These are phyloP conservation scores for Cheilosia impressa DNA, from an alignment of 2,888 invertebrate genomes.

Conservation along the genomic window DNA sequence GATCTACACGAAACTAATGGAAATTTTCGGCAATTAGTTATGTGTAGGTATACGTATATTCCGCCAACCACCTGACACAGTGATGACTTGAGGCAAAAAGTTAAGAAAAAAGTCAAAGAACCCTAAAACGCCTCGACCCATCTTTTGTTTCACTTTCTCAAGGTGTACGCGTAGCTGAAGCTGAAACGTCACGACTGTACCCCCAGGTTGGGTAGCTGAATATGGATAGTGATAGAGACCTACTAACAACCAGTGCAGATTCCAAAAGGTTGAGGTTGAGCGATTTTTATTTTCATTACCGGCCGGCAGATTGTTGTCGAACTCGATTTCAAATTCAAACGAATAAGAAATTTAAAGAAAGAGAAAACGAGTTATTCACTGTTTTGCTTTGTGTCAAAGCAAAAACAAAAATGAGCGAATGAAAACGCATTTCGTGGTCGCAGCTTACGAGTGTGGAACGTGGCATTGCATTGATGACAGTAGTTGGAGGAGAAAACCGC, in stretches of 20 bases:
- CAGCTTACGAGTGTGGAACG: slow-evolving; percentile 32
- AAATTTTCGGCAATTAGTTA: not conserved
- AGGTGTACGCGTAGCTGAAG: not conserved
- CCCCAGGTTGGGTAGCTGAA: no score
- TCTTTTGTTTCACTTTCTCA: slow-evolving; percentile 20
- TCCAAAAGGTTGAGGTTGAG: not conserved
- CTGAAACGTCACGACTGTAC: no score
- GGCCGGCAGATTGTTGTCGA: slow-evolving; percentile 19
- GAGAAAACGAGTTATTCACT: slow-evolving; percentile 31
- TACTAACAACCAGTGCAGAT: no score
- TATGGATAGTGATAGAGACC: no score
- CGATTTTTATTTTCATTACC: slow-evolving; percentile 9
- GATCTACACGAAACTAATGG: not conserved
- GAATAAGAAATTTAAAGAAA: not conserved
- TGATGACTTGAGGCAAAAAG: not conserved
- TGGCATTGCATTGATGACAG: slow-evolving; percentile 24
- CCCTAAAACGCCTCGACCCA: not conserved
- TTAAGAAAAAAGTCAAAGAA: slow-evolving; percentile 24
- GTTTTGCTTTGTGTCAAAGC: slow-evolving; percentile 18
- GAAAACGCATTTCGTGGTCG: slow-evolving; percentile 33
- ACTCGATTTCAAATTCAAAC: not conserved
- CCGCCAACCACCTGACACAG: not conserved
- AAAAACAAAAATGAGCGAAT: not conserved
- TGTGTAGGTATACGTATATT: not conserved
- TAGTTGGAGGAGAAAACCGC: slow-evolving; percentile 5